These are phyloP conservation scores for Corvus cornix DNA, from an alignment of 2,113 vertebrate genomes.

Conservation along the genomic window DNA sequence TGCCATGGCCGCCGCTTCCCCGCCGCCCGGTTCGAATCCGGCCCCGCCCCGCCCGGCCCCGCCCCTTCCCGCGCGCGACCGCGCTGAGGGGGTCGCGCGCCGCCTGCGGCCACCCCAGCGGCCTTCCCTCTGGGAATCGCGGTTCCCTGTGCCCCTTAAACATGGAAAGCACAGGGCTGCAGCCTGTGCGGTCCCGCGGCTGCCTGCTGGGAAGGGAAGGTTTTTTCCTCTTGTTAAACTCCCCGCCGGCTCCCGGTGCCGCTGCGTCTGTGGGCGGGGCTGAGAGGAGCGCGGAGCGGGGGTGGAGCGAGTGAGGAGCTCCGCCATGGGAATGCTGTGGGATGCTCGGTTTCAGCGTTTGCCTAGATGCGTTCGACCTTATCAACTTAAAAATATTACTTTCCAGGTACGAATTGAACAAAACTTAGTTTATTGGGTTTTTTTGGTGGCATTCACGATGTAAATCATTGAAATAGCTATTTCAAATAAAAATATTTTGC, in stretches of 20 bases:
- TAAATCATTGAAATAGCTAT: rapidly evolving
- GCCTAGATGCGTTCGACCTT: rapidly evolving
- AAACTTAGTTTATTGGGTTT: rapidly evolving
- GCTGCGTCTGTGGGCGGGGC: background rate
- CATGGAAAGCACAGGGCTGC: background rate
- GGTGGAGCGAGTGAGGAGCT: rapidly evolving
- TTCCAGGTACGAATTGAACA: background rate
- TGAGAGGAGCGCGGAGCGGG: background rate
- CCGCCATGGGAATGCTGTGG: rapidly evolving
- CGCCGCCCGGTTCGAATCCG: background rate
- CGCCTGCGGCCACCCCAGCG: rapidly evolving
- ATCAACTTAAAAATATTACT: background rate
- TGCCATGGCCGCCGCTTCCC: background rate
- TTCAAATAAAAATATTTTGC: background rate
- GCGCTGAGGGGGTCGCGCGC: background rate
- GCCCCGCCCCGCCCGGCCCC: slow-evolving; percentile 7
- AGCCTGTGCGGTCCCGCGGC: rapidly evolving
- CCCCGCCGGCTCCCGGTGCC: rapidly evolving
- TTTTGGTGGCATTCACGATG: rapidly evolving
- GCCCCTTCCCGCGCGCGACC: background rate
- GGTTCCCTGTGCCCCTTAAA: rapidly evolving
- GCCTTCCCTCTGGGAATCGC: rapidly evolving
- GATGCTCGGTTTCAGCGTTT: rapidly evolving
- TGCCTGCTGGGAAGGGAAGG: rapidly evolving
- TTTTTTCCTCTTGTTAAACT: rapidly evolving